Percentiles rank a stretch among this genome's conserved stretches.
These are phyloP conservation scores for Pantherophis vulpinus DNA, from an alignment of 2,797 vertebrate genomes.

Conservation along the genomic window DNA sequence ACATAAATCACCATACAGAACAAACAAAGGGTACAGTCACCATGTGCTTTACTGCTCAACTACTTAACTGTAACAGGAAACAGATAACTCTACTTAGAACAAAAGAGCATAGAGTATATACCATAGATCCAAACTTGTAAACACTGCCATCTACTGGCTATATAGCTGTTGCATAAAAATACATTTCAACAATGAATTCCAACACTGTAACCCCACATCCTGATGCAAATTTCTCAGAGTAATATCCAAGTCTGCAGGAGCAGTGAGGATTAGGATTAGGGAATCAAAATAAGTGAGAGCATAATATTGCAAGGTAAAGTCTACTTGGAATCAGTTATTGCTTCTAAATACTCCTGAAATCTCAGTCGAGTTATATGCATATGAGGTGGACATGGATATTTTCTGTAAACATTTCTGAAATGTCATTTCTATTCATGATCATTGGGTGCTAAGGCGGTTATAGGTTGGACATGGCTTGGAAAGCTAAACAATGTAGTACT, in stretches of 20 bases:
- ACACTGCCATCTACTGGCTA: not conserved
- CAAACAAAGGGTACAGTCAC: not conserved
- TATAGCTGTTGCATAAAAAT: not conserved
- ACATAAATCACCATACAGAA: not conserved
- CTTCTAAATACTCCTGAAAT: not conserved
- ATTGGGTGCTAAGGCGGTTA: conserved; percentile 52
- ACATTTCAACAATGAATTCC: not conserved
- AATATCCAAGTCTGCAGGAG: not conserved
- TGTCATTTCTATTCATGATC: conserved; percentile 17
- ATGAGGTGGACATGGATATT: not conserved
- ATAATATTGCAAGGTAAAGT: not conserved
- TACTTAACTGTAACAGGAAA: not conserved
- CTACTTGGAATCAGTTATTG: not conserved
- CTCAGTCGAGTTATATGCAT: not conserved
- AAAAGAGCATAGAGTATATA: not conserved
- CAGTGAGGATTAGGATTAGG: not conserved
- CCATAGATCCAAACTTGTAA: not conserved
- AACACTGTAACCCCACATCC: not conserved
- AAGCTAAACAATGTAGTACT: not conserved
- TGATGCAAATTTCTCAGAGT: not conserved
- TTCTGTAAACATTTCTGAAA: not conserved
- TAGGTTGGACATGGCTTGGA: conserved; percentile 12
- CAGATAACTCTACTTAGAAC: not conserved
- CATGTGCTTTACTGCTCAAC: not conserved
- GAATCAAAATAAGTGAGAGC: not conserved